These are phyloP conservation scores for Adelognathus sp. DNA, from an alignment of 2,888 invertebrate species.

Conservation along the genomic window DNA sequence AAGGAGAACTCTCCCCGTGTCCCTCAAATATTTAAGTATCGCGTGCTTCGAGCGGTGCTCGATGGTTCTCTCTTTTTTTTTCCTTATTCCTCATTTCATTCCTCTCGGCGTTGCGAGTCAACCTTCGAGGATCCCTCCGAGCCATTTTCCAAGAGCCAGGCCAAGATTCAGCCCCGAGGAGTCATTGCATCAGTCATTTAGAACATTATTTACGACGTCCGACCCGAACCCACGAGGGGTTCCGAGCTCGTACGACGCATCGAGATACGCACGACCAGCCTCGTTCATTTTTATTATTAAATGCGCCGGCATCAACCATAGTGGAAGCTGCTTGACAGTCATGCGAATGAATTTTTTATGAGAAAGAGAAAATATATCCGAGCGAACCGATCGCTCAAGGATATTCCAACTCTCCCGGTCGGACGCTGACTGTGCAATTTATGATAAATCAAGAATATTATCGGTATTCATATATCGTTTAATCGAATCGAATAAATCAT, in stretches of 20 bases:
- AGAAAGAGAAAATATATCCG: neutral
- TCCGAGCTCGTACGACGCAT: neutral
- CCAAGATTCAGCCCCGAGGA: constrained; percentile 33
- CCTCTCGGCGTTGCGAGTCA: constrained; percentile 5
- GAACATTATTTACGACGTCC: constrained; percentile 25
- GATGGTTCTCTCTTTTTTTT: neutral
- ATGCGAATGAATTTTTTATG: neutral
- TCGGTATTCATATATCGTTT: too few species aligned
- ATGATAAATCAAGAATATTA: too few species aligned
- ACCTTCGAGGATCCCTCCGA: constrained; percentile 29
- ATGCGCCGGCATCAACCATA: neutral
- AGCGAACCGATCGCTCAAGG: neutral
- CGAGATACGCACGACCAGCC: neutral
- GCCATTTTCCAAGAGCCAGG: constrained; percentile 27
- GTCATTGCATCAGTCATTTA: constrained; percentile 31
- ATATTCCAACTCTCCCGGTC: too few species aligned
- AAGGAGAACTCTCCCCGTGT: neutral
- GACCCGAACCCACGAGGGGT: neutral
- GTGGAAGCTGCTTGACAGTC: neutral
- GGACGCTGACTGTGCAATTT: too few species aligned
- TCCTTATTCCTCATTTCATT: neutral
- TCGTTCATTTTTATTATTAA: constrained; percentile 6
- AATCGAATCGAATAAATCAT: too few species aligned
- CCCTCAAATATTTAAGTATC: constrained; percentile 37
- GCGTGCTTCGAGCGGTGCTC: constrained; percentile 9